These are phyloP conservation scores for Hippotragus niger DNA, from an alignment of 2,113 vertebrate species.

Conservation along the genomic window DNA sequence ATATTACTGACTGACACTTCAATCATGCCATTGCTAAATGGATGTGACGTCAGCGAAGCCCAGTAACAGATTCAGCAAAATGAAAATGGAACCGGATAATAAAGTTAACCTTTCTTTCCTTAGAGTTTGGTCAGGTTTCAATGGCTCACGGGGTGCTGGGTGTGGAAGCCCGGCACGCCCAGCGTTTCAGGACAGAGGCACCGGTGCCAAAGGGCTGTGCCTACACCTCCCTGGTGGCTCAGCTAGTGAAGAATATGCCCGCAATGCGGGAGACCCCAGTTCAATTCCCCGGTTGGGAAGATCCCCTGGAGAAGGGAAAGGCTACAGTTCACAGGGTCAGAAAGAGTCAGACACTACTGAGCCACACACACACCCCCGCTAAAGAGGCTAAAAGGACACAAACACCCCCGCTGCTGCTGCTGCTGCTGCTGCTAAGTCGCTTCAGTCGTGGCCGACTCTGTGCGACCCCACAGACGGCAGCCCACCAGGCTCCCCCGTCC, in stretches of 20 bases:
- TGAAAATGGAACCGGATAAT: background rate
- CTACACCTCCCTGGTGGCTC: background rate
- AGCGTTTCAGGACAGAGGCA: background rate
- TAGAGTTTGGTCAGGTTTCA: background rate
- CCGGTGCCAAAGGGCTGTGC: background rate
- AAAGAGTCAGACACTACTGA: background rate
- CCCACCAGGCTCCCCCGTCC: too few relatives aligned
- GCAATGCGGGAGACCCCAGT: rapidly evolving
- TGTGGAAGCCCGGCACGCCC: rapidly evolving
- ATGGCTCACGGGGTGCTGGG: background rate
- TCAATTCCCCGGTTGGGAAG: rapidly evolving
- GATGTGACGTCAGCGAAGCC: background rate
- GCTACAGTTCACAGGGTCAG: background rate
- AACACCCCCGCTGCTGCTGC: too few relatives aligned
- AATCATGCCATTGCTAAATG: background rate
- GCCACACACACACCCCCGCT: background rate
- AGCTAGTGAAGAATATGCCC: background rate
- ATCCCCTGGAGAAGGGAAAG: background rate
- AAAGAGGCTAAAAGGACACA: background rate
- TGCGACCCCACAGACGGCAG: rapidly evolving
- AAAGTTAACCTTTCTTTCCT: background rate
- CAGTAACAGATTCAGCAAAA: background rate
- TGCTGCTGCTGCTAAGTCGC: too few relatives aligned
- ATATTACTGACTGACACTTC: conserved; percentile 6
- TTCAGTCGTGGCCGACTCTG: too few relatives aligned